phyloP scores from a whole-genome alignment of 2,113 vertebrate genomes.

The Loxodonta africana region DNA sequence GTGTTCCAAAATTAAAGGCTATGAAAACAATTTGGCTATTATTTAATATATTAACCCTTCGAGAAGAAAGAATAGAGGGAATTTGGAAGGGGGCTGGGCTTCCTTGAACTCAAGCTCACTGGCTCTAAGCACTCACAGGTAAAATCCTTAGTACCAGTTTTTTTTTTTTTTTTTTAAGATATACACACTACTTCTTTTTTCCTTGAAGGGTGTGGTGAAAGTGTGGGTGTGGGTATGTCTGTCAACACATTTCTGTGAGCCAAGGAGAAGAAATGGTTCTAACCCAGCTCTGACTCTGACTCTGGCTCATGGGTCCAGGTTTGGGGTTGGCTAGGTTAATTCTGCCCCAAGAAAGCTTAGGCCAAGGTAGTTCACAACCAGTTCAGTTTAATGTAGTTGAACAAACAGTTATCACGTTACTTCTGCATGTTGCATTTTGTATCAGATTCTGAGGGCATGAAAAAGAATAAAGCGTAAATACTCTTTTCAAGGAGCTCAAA shows the following conservation, averaged over 20 bases:
- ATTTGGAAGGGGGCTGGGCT: neutral
- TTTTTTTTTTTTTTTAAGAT: neutral
- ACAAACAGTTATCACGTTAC: neutral
- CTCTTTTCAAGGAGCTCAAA: neutral
- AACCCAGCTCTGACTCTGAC: neutral
- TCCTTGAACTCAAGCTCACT: neutral
- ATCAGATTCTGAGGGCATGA: neutral
- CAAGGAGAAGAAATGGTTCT: neutral
- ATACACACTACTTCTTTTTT: neutral
- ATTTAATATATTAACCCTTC: neutral
- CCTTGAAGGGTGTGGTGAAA: neutral
- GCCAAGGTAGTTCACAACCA: conserved; percentile 1
- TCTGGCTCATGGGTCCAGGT: neutral
- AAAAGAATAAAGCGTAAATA: neutral
- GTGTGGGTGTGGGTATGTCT: neutral
- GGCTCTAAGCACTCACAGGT: neutral
- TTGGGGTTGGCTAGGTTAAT: neutral
- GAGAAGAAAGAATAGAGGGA: neutral
- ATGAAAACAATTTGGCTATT: neutral
- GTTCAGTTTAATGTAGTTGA: neutral
- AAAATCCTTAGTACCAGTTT: neutral
- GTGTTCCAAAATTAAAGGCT: conserved; percentile 1
- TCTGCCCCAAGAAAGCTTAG: neutral
- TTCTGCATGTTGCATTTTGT: neutral
- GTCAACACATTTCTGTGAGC: neutral